Base-by-base conservation (phyloP, 2,113 vertebrate genomes). In the Oreochromis aureus region DNA sequence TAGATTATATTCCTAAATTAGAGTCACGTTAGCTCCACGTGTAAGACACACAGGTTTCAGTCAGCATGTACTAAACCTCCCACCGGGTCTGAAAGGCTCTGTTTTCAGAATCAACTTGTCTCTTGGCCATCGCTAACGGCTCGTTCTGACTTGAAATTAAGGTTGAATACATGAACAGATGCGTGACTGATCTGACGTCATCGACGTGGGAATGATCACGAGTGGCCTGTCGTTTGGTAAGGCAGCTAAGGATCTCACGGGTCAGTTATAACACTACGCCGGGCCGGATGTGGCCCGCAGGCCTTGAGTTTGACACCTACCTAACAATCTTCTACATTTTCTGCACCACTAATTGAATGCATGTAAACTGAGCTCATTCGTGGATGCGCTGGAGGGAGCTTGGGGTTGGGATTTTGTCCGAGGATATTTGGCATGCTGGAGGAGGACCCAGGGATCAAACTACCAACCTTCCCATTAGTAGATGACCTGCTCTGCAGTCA, bases 141-240 rank as follows among this genome's bases (percentile, higher is more conserved):
- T 19, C 3, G 30, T 34, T 63, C 30, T 63, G 30, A 63, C 59
- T 34, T 63, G 59, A 63, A 34, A 63, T 63, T 63, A 19, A 18
- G 59, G 16, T 63, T 19, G 30, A 34, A 34, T 32, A 61, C 30
- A 6, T 34, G 27, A 55, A 55, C 10, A 55, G n/a, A 4, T 0
- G 1, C 16, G 0, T 34, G 0, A 11, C 30, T 34, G 6, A 61
- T 4, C 30, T 61, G 58, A 19, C 1, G 3, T 4, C 8, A 4
- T 61, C 1, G 0, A 61, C 2, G 9, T 18, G 16, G 58, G 0
- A 6, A 27, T 15, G 55, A 58, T 58, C 1, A 58, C 2, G 1
- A n/a, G 0, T 24, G 54, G 19, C n/a, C 54, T 6, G 12, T 27
- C 4, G 6, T 27, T 27, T 27, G 55, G 55, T 1, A 58, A 1